Conservation (phyloP, 2,113 vertebrate species). For the Microcebus griseorufus region DNA sequence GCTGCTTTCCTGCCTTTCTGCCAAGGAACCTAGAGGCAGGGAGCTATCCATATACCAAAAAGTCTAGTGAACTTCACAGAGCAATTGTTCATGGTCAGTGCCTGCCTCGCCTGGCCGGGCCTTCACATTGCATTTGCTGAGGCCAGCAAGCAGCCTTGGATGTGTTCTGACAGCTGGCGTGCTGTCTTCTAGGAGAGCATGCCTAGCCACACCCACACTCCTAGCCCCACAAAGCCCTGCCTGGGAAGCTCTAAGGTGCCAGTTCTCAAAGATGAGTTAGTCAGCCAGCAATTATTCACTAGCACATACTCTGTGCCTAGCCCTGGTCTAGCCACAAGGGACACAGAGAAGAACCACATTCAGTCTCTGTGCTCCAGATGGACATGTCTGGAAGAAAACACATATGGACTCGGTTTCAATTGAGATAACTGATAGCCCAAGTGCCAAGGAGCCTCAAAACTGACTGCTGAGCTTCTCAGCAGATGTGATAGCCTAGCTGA, state of each 20-base stretch:
- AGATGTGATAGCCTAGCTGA: background rate
- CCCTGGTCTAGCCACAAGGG: background rate
- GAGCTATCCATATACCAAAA: slow-evolving; percentile 83
- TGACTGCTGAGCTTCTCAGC: background rate
- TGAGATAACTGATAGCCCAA: background rate
- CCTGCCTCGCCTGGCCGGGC: slow-evolving; percentile 84
- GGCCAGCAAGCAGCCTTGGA: slow-evolving; percentile 83
- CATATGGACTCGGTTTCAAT: background rate
- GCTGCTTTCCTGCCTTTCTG: slow-evolving; percentile 57
- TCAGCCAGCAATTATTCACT: background rate
- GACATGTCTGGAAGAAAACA: slow-evolving; percentile 24
- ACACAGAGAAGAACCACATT: background rate
- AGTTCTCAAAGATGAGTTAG: background rate
- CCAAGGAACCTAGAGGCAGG: slow-evolving; percentile 65
- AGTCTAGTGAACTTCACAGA: slow-evolving; percentile 89
- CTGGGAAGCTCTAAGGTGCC: background rate
- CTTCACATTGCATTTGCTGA: slow-evolving; percentile 88
- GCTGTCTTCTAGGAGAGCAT: slow-evolving; percentile 68
- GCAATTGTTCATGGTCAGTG: slow-evolving; percentile 88
- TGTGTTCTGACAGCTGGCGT: slow-evolving; percentile 84
- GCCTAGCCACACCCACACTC: slow-evolving; percentile 73
- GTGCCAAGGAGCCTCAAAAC: background rate
- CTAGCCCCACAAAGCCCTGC: slow-evolving; percentile 30
- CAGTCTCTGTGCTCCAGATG: background rate
- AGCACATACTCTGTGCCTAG: background rate